Base-by-base conservation (phyloP, 2,888 invertebrate genomes). In the Hirtodrosophila duncani region DNA sequence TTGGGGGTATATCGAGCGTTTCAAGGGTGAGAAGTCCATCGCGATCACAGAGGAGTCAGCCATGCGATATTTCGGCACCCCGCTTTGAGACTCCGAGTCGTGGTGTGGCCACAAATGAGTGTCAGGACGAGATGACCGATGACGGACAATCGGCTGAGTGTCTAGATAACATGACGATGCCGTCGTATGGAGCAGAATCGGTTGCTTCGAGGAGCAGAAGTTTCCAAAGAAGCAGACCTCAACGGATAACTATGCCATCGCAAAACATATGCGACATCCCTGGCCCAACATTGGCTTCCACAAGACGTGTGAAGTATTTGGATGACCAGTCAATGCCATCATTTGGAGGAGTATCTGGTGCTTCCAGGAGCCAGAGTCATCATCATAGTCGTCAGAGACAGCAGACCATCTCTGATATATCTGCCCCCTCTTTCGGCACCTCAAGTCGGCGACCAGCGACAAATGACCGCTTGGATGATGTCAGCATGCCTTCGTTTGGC, bases 131-230 rank as follows among this genome's bases (percentile, higher is more conserved):
- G n/a, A n/a, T n/a, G n/a, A n/a, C n/a, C n/a, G n/a, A n/a, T n/a
- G n/a, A n/a, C n/a, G n/a, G n/a, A n/a, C n/a, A n/a, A n/a, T n/a
- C n/a, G n/a, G n/a, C n/a, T n/a, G n/a, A n/a, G n/a, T n/a, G n/a
- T n/a, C n/a, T n/a, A n/a, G n/a, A n/a, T 0, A 33, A 63, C 14
- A 3, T 51, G 1, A 51, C 38, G 3, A 53, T 52, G 59, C 59
- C 61, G 0, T 60, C 61, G 0, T 53, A 39, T 9, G 48, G 1
- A 10, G 27, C 9, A 3, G 9, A 14, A 5, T 27, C 38, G 3
- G 38, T 0, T 36, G 21, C 16, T 9, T n/a, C 27, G 0, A 18
- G 10, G 1, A 11, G 21, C 3, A 20, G 26, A 42, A 5, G 14
- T 6, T n/a, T n/a, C 3, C 18, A 23, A 5, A 2, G 18, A 4